Base-by-base conservation (phyloP, 2,888 invertebrate species). In the Acanthoscelides obtectus region DNA sequence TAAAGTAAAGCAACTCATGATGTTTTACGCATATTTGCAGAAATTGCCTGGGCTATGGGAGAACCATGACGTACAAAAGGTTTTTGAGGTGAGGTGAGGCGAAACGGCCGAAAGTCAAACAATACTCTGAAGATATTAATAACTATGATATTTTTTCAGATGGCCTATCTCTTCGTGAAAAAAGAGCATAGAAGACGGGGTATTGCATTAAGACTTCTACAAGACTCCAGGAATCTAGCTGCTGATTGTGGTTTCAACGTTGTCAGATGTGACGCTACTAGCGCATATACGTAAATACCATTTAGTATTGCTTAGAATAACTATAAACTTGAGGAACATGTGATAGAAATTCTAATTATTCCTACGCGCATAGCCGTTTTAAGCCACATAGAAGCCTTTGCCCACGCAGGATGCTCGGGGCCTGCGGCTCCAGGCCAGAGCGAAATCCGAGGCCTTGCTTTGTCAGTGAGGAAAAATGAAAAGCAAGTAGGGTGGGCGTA, bases 71-170 rank as follows among this genome's bases (percentile, higher is more conserved):
- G 84, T 85, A 0, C 80, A 84, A 8, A 88, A 86, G 77, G 83
- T 89, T 70, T 89, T 88, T 80, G 87, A 89, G 76, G 89, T 89
- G 69, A 82, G 69, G n/a, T n/a, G n/a, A n/a, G n/a, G n/a, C n/a
- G n/a, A n/a, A 66, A 21, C 4, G 8, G n/a, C n/a, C 22, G 8
- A 66, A 22, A 22, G 8, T 64, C 4, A 64, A 64, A n/a, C 2
- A 22, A 2, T n/a, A 66, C n/a, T n/a, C 25, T 25, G 25, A 25
- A 25, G 25, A 25, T 25, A 25, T 25, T 25, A n/a, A n/a, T n/a
- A n/a, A n/a, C 25, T 5, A 25, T 25, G 6, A 1, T 19, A 0
- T 12, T 66, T 66, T 77, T 81, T 64, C 75, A 89, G 89, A 83
- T 89, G 66, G 84, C 87, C 73, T 83, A 88, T 20, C 72, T 89